Base-by-base conservation (phyloP, 2,888 invertebrate genomes). In the Silvanus unidentatus region DNA sequence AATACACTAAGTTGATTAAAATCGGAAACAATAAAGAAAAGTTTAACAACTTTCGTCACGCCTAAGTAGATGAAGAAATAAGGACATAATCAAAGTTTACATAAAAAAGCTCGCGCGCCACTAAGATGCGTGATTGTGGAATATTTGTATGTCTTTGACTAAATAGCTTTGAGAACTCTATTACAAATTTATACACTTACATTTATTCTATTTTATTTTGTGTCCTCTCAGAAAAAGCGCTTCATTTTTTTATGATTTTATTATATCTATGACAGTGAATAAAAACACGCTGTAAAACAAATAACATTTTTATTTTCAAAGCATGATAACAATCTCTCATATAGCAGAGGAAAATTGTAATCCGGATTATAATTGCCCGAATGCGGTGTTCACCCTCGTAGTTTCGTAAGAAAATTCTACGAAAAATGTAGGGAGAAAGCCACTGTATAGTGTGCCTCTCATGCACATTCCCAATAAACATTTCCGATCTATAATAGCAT, bases 1-100 rank as follows among this genome's bases (percentile, higher is more conserved):
- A 42, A 45, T 40, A 34, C 48, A 48, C 46, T 55, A 53, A 55
- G 47, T 55, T 52, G 55, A 55, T 55, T 55, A 55, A 53, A 55
- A 37, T 53, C 53, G 55, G 50, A 55, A 55, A 55, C 55, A 55
- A 55, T 55, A 53, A 55, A 55, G 52, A 46, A 53, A 55, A 48
- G 40, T 47, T 45, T 50, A 53, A 55, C 52, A 55, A 55, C 53
- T 55, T 55, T 53, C 46, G 55, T 55, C 55, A 55, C 55, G 55
- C 53, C 53, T 50, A 43, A 48, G 44, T 44, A 47, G 48, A 51
- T 42, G 46, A 46, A 38, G 44, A 41, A 46, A 45, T 49, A 47
- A 47, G 39, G 47, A 16, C 47, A 32, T 41, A 47, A 47, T 47
- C 47, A 47, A 44, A 47, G 43, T 47, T 47, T 47, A 47, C 43